Conservation (phyloP, 2,113 vertebrate genomes). For the Tychaedon coryphoeus region DNA sequence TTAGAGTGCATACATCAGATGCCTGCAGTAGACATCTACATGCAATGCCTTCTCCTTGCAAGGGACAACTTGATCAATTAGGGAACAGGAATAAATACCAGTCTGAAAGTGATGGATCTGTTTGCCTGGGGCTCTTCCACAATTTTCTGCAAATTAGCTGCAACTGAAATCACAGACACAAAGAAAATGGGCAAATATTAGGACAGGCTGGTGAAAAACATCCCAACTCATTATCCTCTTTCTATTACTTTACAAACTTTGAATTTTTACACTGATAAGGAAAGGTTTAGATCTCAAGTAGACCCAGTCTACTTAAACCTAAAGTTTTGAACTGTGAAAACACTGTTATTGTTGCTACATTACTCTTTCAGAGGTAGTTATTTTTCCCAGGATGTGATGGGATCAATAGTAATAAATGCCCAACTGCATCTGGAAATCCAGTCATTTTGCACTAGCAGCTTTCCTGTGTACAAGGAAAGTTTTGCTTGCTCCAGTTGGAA, state of each 20-base stretch:
- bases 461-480: neutral
- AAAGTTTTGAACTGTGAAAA: neutral
- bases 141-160: constrained; percentile 99
- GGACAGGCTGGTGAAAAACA: neutral
- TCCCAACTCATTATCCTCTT: neutral
- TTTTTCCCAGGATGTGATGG: neutral
- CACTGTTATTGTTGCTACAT: neutral
- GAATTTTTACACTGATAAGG: neutral
- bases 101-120: constrained; percentile 96
- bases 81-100: constrained; percentile 82
- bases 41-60: neutral
- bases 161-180: constrained; percentile 84
- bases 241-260: neutral
- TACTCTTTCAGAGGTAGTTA: neutral
- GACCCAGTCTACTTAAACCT: neutral
- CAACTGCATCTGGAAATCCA: neutral
- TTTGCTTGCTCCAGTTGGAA: neutral
- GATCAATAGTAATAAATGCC: neutral
- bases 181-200: constrained; percentile 6
- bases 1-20: neutral
- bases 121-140: constrained; percentile 94
- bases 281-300: neutral
- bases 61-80: neutral
- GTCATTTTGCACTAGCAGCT: neutral
- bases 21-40: neutral